Base-by-base conservation (phyloP, 2,113 vertebrate species). In the Triplophysa dalaica region DNA sequence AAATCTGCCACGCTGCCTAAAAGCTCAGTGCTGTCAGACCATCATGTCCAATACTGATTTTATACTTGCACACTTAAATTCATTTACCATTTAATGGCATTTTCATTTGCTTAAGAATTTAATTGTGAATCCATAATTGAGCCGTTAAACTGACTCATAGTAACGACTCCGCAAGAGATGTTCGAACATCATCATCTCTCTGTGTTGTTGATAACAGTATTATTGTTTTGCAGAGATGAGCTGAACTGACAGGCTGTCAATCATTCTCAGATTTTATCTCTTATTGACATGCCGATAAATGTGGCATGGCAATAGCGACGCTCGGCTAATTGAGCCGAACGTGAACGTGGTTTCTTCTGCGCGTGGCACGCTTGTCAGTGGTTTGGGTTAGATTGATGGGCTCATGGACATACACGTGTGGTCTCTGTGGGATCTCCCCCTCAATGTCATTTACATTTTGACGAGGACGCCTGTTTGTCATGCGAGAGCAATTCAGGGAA, bases 241-340 rank as follows among this genome's bases (percentile, higher is more conserved):
- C 87, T 81, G 85, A 87, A 88, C 89, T 90, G 91, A 91, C 88
- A 87, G 91, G 88, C 88, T 91, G 91, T 89, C 90, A 91, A 88
- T 92, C 90, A 90, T 88, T 86, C 81, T 84, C 83, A 89, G 85
- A 88, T 88, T 85, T 82, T 86, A 84, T 85, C 88, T 87, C 87
- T 87, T 86, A 87, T 90, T 78, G 83, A 89, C 85, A 83, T 89
- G 87, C 87, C 86, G 60, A 89, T 88, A 80, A 84, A 87, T 87
- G 87, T 90, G 85, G 89, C 88, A 86, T 90, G 89, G 88, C 83
- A 61, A 90, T 88, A 82, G 87, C 85, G 88, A 86, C 87, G 86
- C 89, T 81, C 83, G 83, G 82, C 88, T 93, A 91, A 92, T 90
- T 90, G 90, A 89, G 86, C 91, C 87, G 88, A 90, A 88, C 90